These are phyloP conservation scores for Armadillidium nasatum DNA, from an alignment of 1,140 invertebrate species.

Conservation along the genomic window DNA sequence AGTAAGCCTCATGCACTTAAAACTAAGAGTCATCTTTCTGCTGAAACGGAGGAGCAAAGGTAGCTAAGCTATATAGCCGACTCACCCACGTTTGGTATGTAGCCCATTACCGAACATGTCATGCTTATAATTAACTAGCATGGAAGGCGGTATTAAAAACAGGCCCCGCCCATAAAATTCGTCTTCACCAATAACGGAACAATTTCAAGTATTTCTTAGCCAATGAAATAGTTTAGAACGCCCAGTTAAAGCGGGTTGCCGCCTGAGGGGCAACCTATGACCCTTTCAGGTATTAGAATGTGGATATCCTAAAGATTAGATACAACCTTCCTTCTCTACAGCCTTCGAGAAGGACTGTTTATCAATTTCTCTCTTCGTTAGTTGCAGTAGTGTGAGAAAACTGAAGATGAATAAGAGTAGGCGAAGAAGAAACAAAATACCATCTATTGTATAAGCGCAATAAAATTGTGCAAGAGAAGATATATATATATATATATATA, in stretches of 20 bases:
- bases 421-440: too few relatives aligned
- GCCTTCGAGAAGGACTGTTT: not conserved
- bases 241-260: not conserved
- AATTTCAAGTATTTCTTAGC: not conserved
- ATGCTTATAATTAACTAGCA: slow-evolving; percentile 24
- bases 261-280: not conserved
- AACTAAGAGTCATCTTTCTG: not conserved
- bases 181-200: not conserved
- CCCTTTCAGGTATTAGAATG: not conserved
- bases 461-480: too few relatives aligned
- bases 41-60: not conserved
- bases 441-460: too few relatives aligned
- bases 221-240: not conserved
- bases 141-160: not conserved
- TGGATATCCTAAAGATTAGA: not conserved
- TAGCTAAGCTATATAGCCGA: not conserved
- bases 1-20: not conserved
- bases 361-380: too few relatives aligned
- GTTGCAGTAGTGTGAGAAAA: too few relatives aligned
- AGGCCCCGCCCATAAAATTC: not conserved
- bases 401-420: too few relatives aligned
- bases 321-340: not conserved
- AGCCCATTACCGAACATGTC: slow-evolving; percentile 10
- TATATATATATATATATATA: slow-evolving; percentile 12
- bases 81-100: slow-evolving; percentile 8